Evolutionary conservation across 2,113 vertebrate genomes (phyloP).

Genomic region (Gracilinanus agilis): DNA sequence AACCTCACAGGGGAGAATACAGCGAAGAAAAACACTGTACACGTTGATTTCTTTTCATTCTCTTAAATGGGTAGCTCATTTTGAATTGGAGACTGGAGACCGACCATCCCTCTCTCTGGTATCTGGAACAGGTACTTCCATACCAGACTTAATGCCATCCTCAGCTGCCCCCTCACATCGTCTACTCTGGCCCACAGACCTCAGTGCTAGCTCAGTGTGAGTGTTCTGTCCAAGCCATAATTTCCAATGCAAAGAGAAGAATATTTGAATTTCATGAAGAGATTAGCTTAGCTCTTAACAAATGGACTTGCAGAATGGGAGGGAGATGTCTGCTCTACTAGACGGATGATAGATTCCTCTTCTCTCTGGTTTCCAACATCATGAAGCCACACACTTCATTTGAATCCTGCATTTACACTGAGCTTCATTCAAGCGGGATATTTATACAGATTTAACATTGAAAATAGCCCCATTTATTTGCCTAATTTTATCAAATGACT

Average conservation of each 20-base stretch:
- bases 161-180: constrained; percentile 52
- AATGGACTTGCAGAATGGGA: constrained; percentile 65
- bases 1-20: neutral
- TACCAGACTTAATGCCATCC: constrained; percentile 53
- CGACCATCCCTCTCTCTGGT: constrained; percentile 69
- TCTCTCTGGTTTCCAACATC: neutral
- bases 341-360: constrained; percentile 47
- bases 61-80: neutral
- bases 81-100: neutral
- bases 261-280: constrained; percentile 55
- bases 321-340: constrained; percentile 56
- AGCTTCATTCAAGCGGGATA: neutral
- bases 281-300: constrained; percentile 51
- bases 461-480: neutral
- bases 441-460: constrained; percentile 13
- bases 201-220: constrained; percentile 72
- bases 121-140: constrained; percentile 73
- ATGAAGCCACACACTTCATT: neutral
- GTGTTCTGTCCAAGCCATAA: constrained; percentile 52
- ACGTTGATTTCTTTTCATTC: neutral
- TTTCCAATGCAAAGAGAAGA: constrained; percentile 47
- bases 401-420: neutral
- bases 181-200: constrained; percentile 68
- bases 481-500: constrained; percentile 12
- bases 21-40: neutral